Conservation (phyloP, 2,113 vertebrate species). For the Balaenoptera acutorostrata region DNA sequence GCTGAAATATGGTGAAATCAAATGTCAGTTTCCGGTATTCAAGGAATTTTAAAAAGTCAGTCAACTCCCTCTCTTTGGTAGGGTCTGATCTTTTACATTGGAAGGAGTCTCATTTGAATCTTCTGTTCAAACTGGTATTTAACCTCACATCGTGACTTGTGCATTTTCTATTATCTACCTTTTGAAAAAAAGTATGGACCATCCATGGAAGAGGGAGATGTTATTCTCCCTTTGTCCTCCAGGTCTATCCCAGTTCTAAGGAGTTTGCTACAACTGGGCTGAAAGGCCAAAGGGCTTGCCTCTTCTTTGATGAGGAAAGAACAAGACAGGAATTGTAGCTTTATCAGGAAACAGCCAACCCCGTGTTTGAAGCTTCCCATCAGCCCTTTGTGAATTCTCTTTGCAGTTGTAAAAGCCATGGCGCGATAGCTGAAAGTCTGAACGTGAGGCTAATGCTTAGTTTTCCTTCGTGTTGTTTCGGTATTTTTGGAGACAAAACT, state of each 20-base stretch:
- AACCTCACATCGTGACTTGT: slow-evolving; percentile 51
- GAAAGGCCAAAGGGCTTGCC: neutral
- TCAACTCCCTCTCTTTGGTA: slow-evolving; percentile 75
- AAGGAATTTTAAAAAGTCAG: slow-evolving; percentile 57
- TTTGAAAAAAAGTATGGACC: neutral
- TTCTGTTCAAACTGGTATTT: slow-evolving; percentile 68
- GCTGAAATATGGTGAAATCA: slow-evolving; percentile 72
- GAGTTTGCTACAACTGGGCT: neutral
- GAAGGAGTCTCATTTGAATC: slow-evolving; percentile 72
- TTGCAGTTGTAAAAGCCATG: slow-evolving; percentile 24
- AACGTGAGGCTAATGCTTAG: neutral
- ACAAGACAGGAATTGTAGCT: neutral
- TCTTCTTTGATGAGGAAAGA: slow-evolving; percentile 13
- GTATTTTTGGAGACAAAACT: neutral
- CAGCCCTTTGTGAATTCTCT: slow-evolving; percentile 43
- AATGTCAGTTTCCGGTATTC: slow-evolving; percentile 58
- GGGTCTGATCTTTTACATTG: slow-evolving; percentile 74
- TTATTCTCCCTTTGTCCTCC: slow-evolving; percentile 26
- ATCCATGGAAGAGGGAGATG: neutral
- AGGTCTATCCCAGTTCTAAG: neutral
- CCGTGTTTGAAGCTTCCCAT: neutral
- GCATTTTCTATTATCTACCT: neutral
- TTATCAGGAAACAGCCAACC: neutral
- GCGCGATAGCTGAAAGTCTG: neutral
- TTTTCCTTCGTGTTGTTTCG: neutral